Conservation (phyloP, 2,113 vertebrate species). For the Monopterus albus region DNA sequence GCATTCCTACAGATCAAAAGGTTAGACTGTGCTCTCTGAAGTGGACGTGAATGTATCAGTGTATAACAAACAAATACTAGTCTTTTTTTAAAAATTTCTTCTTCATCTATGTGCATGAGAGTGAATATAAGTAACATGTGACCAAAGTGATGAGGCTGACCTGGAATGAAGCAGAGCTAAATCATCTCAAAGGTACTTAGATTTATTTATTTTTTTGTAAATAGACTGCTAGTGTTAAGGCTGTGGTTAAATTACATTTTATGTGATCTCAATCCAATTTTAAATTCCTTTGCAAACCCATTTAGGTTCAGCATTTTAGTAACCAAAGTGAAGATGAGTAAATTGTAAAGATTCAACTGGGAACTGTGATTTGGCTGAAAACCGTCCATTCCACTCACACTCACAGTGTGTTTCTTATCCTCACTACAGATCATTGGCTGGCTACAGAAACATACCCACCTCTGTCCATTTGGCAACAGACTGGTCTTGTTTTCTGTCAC, state of each 20-base stretch:
- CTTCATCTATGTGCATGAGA: constrained; percentile 34
- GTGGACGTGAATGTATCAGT: constrained; percentile 32
- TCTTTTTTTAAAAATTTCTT: constrained; percentile 3
- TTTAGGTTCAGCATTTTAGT: too few relatives aligned
- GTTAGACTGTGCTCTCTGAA: constrained; percentile 47
- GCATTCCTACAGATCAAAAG: constrained; percentile 64
- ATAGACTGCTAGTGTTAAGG: background rate
- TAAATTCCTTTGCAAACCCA: too few relatives aligned
- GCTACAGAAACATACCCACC: too few relatives aligned
- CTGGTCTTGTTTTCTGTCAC: too few relatives aligned
- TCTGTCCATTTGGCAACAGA: too few relatives aligned
- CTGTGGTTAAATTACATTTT: background rate
- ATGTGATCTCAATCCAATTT: background rate
- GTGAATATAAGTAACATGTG: constrained; percentile 22
- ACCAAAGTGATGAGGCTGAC: background rate
- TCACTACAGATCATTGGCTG: too few relatives aligned
- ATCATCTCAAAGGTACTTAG: background rate
- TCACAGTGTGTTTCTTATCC: too few relatives aligned
- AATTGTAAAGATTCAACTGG: too few relatives aligned
- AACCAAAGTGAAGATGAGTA: too few relatives aligned
- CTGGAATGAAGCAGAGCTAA: constrained; percentile 1
- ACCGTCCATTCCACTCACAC: too few relatives aligned
- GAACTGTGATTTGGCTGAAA: too few relatives aligned
- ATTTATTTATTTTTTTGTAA: too few relatives aligned
- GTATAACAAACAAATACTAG: constrained; percentile 47